Evolutionary conservation across 2,888 invertebrate species (phyloP).

Genomic region (Drosophila pegasa): DNA sequence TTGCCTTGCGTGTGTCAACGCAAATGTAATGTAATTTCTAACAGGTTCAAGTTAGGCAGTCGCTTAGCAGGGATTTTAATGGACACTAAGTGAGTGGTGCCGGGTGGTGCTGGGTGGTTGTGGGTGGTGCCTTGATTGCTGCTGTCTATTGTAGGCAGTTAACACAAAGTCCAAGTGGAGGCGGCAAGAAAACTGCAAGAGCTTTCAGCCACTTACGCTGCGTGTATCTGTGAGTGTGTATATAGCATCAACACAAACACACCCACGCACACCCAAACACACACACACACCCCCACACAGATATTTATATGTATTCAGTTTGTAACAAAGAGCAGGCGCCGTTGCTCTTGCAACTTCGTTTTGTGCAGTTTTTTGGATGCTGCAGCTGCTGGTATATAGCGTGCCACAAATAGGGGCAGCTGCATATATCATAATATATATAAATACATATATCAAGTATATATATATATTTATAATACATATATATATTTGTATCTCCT

Average conservation of each 20-base stretch:
- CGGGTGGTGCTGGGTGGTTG: neutral
- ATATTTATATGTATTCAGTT: slow-evolving; percentile 3
- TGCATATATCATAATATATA: slow-evolving; percentile 9
- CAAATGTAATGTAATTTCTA: neutral
- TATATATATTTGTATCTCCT: neutral
- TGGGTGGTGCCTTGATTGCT: slow-evolving; percentile 7
- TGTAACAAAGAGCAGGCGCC: slow-evolving; percentile 36
- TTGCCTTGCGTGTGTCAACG: neutral
- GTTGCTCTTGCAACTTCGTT: slow-evolving; percentile 4
- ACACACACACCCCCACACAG: slow-evolving; percentile 5
- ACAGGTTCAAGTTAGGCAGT: neutral
- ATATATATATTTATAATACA: neutral
- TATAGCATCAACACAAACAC: slow-evolving; percentile 12
- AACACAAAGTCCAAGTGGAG: neutral
- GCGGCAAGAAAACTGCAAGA: slow-evolving; percentile 28
- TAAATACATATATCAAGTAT: neutral
- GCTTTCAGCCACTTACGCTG: slow-evolving; percentile 24
- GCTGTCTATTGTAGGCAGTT: slow-evolving; percentile 30
- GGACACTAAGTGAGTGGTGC: neutral
- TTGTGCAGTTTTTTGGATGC: slow-evolving; percentile 42
- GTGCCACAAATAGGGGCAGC: slow-evolving; percentile 22
- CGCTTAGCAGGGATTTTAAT: neutral
- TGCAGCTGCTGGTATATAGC: slow-evolving; percentile 25
- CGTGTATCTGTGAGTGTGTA: slow-evolving; percentile 25
- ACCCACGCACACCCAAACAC: slow-evolving; percentile 1